Base-by-base conservation (phyloP, 1,140 invertebrate species). In the Drosophila pandora region DNA sequence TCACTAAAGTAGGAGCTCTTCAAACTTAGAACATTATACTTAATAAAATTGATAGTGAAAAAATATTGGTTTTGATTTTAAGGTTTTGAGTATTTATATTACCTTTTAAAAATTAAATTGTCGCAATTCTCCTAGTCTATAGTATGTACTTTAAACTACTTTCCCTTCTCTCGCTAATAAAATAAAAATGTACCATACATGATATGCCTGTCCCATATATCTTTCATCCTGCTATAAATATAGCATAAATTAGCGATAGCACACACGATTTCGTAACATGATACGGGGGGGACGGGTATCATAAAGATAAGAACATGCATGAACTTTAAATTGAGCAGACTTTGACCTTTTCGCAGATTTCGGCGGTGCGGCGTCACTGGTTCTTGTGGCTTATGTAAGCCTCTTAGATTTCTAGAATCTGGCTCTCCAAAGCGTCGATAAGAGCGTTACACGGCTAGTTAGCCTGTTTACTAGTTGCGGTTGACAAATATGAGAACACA, bases 321-420 rank as follows among this genome's bases (percentile, higher is more conserved):
- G 22, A 64, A 37, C 41, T 70, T 70, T 69, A 57, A 70, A 70
- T 70, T 70, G n/a, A 41, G 21, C 52, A 13, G 17, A 70, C 67
- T 70, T 69, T 70, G 43, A 10, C 34, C 64, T 49, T 48, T 57
- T 21, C 43, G 34, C 52, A 68, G 25, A 69, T 57, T 13, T n/a
- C 7, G 12, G 22, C 30, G 6, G 25, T 9, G 9, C 17, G 13
- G 30, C 50, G 13, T 37, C 49, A 17, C n/a, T 25, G 3, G 17
- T 17, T 17, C 17, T 17, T 1, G 17, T 2, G 8, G 4, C n/a
- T 68, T 55, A 23, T 67, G 43, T 21, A 69, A 57, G 12, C 43
- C 34, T 48, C 32, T 41, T 21, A 0, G 45, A 25, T 21, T 12
- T 47, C 10, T 49, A 57, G 64, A 69, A 43, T 43, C 45, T n/a